Evolutionary conservation across 2,888 invertebrate species (phyloP), one percentile per base, ranked within the genome.

Genomic region (Hybos culiciformis): DNA sequence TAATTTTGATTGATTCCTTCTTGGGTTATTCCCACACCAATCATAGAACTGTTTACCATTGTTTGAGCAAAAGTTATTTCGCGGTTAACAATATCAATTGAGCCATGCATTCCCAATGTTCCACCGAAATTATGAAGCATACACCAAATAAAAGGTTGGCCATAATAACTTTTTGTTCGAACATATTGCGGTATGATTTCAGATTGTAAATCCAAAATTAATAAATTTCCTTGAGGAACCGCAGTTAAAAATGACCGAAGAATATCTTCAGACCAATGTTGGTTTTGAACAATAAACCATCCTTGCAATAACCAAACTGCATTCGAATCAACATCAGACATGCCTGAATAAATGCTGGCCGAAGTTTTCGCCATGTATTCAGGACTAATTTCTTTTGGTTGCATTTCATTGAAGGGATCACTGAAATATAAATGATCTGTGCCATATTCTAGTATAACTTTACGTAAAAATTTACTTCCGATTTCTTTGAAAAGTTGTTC

Each of bases 71-170:
- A 31, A 1, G 48, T 41, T 39, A 61, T 59, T 42, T 54, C 48
- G 2, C 45, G 66, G 54, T 82, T 83, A 7, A 94, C 77, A n/a
- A 75, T 72, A 26, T 76, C 71, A 33, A 81, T 72, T 2, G 82
- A 83, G 5, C 96, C 96, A 57, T 86, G 87, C 75, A 94, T 78
- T n/a, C 91, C 91, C 37, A 87, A 66, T 0, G 87, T 90, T 1
- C 94, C 96, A 2, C 96, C 96, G 60, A 92, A 96, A 63, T 96
- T 90, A 58, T 94, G 94, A 37, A 96, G 68, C 90, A 94, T 92
- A 59, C 91, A 90, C 92, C 93, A 96, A 48, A 97, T 83, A 60
- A 85, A 97, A 0, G 91, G 90, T 56, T 96, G 94, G 0, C 93
- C 94, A 58, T 77, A 92, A 65, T 87, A 97, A 47, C 84, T 86